Percentiles rank a stretch among this genome's conserved stretches.
Evolutionary conservation across 2,888 invertebrate species (phyloP).

Genomic region (Epinotia brunnichana): DNA sequence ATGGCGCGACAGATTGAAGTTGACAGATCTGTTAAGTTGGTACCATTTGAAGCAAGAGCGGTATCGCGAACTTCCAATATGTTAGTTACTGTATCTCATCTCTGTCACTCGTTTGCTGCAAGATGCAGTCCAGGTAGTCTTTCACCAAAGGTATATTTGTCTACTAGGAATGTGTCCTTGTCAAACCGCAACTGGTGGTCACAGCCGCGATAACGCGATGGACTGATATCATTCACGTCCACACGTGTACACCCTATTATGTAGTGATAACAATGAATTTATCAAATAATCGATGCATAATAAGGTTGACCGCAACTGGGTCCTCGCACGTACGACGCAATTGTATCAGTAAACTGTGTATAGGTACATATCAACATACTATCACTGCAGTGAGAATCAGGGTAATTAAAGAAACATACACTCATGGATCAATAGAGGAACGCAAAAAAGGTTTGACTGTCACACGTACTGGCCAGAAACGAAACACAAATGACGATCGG

Average conservation of each 20-base stretch:
- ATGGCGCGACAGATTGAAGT: no score
- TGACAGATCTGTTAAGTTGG: no score
- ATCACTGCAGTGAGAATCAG: no score
- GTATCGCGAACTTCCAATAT: neutral
- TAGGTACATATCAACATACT: neutral
- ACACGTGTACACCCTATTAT: slow-evolving; percentile 61
- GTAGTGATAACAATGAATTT: slow-evolving; percentile 66
- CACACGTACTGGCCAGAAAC: no score
- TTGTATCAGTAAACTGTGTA: slow-evolving; percentile 16
- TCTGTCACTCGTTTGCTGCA: neutral
- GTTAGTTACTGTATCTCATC: neutral
- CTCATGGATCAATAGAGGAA: neutral
- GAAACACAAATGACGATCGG: no score
- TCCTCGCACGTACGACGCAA: slow-evolving; percentile 24
- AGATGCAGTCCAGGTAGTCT: neutral
- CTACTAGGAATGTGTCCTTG: slow-evolving; percentile 40
- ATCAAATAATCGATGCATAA: slow-evolving; percentile 77
- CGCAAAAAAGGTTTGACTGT: neutral
- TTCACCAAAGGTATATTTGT: slow-evolving; percentile 16
- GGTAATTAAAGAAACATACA: neutral
- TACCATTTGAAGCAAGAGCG: no score
- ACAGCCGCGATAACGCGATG: slow-evolving; percentile 44
- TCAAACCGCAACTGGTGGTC: slow-evolving; percentile 41
- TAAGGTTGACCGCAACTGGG: slow-evolving; percentile 49
- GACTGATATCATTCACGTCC: slow-evolving; percentile 49